Base-by-base conservation (phyloP, 1,140 invertebrate species). In the Sminthurinus signatus region DNA sequence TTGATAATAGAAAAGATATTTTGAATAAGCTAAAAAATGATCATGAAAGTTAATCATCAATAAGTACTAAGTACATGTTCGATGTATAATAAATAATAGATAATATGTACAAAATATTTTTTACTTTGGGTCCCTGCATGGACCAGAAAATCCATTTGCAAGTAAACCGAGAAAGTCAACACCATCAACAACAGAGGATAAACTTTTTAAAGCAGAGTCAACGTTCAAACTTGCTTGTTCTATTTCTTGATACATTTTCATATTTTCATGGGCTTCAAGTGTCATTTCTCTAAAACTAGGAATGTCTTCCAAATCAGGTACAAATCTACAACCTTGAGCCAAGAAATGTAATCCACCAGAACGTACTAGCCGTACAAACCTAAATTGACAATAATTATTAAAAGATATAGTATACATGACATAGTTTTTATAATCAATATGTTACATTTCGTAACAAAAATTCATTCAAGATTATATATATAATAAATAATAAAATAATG, bases 161-260 rank as follows among this genome's bases (percentile, higher is more conserved):
- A 99, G 80, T 36, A 98, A 80, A 82, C 92, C 91, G 74, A 98
- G 96, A 78, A 96, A 98, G 76, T 97, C 91, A 5, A 91, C 95
- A 25, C 90, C 89, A 74, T 95, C 90, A 74, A 96, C 93, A 75
- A 93, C 94, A 17, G 86, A 84, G 23, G 86, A 84, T 29, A 96
- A 79, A 76, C 85, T 88, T 32, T 81, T 80, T 50, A 96, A 83
- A 46, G 91, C 86, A 50, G 83, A 79, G 72, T 93, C 87, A 25
- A 96, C 78, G 69, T 84, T 85, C 70, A 83, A 81, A 1, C 86
- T 85, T 1, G 89, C 85, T 59, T 82, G 8, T n/a, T 8, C 2
- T 4, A 52, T n/a, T 52, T 52, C 50, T 4, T 56, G 14, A 46
- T 10, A n/a, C 2, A 23, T 23, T 25, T 52, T 52, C 25, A 52